Percentiles rank a stretch among this genome's conserved stretches.
phyloP scores from a whole-genome alignment of 2,888 invertebrate genomes.

The Eupithecia dodoneata region DNA sequence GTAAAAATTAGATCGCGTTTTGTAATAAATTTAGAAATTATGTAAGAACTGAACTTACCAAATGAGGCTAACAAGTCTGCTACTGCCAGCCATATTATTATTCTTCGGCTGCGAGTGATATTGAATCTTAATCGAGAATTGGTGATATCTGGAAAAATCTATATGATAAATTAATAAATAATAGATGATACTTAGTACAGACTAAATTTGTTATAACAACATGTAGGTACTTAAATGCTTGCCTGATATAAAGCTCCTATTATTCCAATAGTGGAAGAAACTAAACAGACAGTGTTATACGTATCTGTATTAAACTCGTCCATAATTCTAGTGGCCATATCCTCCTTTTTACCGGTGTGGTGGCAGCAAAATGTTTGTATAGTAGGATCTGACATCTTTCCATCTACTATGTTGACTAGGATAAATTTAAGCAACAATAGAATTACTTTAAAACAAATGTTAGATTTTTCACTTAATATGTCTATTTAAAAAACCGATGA shows the following conservation, averaged over 20 bases:
- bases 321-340: constrained; percentile 87
- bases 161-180: background rate
- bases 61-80: constrained; percentile 91
- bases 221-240: background rate
- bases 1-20: background rate
- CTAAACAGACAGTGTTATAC: constrained; percentile 89
- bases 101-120: constrained; percentile 87
- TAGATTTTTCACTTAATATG: background rate
- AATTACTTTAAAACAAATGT: background rate
- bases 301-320: constrained; percentile 89
- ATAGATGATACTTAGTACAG: background rate
- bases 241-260: constrained; percentile 91
- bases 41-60: constrained; percentile 76
- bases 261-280: constrained; percentile 89
- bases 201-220: background rate
- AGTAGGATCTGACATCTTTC: constrained; percentile 89
- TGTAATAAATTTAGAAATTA: background rate
- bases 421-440: background rate
- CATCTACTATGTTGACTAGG: background rate
- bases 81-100: constrained; percentile 91
- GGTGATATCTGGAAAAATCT: constrained; percentile 87
- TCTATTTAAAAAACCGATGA: too few species aligned
- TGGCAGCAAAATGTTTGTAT: constrained; percentile 93
- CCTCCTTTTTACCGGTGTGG: constrained; percentile 86
- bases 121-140: constrained; percentile 81